These are phyloP conservation scores for Drosophila paucipuncta DNA, from an alignment of 2,888 invertebrate genomes.

Conservation along the genomic window DNA sequence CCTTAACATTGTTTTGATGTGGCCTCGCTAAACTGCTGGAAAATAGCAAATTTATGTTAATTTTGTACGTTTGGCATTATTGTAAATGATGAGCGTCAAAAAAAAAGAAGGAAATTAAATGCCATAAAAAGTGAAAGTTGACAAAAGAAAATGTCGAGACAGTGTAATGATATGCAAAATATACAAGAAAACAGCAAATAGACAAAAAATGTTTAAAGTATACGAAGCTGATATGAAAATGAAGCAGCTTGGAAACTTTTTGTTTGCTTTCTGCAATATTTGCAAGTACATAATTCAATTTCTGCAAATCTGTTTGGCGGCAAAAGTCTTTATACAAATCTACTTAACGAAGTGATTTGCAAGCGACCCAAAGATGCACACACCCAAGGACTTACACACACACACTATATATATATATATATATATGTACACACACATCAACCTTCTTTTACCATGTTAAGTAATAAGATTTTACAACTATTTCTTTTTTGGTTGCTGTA, in stretches of 20 bases:
- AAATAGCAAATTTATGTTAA: conserved; percentile 79
- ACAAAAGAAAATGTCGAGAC: conserved; percentile 51
- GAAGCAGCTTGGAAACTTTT: conserved; percentile 15
- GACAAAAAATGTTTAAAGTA: neutral
- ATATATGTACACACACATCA: conserved; percentile 10
- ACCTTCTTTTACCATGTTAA: conserved; percentile 25
- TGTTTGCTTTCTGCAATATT: conserved; percentile 9
- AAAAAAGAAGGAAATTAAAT: conserved; percentile 69
- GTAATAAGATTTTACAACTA: conserved; percentile 70
- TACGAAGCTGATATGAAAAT: conserved; percentile 1
- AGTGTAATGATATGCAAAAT: conserved; percentile 38
- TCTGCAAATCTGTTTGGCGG: conserved; percentile 37
- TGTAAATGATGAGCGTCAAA: conserved; percentile 63
- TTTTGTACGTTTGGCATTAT: conserved; percentile 65
- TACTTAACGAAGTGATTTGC: conserved; percentile 61
- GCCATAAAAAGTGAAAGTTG: conserved; percentile 65
- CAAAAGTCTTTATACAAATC: conserved; percentile 70
- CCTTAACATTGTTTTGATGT: conserved; percentile 16
- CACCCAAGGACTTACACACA: neutral
- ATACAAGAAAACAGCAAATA: neutral
- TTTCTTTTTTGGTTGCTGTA: conserved; percentile 22
- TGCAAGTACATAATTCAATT: conserved; percentile 48
- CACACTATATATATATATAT: neutral
- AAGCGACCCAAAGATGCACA: conserved; percentile 41
- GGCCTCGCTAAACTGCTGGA: conserved; percentile 62